Conservation (phyloP, 2,888 invertebrate genomes). For the Leucophora obtusa region DNA sequence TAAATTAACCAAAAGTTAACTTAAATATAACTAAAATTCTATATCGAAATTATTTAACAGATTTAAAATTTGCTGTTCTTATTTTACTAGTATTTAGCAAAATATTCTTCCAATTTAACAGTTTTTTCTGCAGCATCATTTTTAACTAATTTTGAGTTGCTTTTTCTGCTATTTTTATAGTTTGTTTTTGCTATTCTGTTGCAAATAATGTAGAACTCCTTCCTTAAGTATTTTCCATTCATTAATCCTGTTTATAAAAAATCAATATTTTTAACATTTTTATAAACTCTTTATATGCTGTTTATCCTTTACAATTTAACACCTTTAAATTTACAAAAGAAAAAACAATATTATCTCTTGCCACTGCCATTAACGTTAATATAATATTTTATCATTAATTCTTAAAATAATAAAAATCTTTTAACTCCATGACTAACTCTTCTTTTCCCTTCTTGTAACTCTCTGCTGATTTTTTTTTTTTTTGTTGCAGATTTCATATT, state of each 20-base stretch:
- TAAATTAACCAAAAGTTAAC: too few relatives aligned
- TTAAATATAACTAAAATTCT: too few relatives aligned
- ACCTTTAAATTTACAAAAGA: neutral
- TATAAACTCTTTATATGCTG: neutral
- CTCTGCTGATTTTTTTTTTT: too few relatives aligned
- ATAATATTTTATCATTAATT: constrained; percentile 37
- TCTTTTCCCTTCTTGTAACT: constrained; percentile 18
- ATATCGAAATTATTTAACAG: too few relatives aligned
- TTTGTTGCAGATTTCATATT: constrained; percentile 71
- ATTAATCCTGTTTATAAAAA: neutral
- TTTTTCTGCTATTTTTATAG: too few relatives aligned
- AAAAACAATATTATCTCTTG: constrained; percentile 2
- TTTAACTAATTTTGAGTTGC: too few relatives aligned
- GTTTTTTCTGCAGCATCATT: too few relatives aligned
- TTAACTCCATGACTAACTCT: neutral
- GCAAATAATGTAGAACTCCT: too few relatives aligned
- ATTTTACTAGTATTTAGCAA: too few relatives aligned
- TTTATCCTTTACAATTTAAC: neutral
- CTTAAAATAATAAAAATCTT: constrained; percentile 5
- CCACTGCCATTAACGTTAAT: constrained; percentile 14
- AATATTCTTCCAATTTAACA: too few relatives aligned
- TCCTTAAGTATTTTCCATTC: neutral
- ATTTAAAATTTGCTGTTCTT: too few relatives aligned
- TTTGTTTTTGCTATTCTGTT: too few relatives aligned
- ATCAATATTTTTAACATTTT: neutral